These are phyloP conservation scores for Sphaeramia orbicularis DNA, from an alignment of 2,797 vertebrate species.

Conservation along the genomic window DNA sequence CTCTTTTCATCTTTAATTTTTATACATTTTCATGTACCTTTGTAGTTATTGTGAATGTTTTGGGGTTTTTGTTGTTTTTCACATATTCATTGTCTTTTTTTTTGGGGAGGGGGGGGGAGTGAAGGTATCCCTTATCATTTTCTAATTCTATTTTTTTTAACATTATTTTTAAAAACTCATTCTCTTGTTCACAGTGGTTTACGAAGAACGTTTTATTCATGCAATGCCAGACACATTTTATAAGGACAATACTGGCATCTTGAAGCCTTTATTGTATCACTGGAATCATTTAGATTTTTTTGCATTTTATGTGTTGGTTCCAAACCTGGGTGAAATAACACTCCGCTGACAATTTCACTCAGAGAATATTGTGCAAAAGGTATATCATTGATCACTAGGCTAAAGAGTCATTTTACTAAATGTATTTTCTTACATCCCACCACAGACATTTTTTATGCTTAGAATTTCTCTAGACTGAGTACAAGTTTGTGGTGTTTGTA, in stretches of 20 bases:
- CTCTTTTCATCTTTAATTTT: constrained; percentile 81
- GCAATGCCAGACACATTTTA: constrained; percentile 33
- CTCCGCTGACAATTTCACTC: not conserved
- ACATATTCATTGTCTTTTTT: constrained; percentile 48
- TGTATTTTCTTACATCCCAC: not conserved
- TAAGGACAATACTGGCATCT: constrained; percentile 22
- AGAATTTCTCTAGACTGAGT: no score
- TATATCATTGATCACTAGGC: constrained; percentile 18
- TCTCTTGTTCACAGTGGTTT: constrained; percentile 47
- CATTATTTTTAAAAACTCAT: constrained; percentile 47
- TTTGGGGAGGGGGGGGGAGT: no score
- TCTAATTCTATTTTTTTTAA: constrained; percentile 44
- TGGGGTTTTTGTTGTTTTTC: constrained; percentile 58
- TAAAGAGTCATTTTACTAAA: constrained; percentile 17
- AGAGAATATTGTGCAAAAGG: not conserved
- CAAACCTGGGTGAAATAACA: constrained; percentile 4
- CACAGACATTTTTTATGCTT: not conserved
- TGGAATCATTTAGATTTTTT: no score
- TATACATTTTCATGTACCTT: constrained; percentile 81
- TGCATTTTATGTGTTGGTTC: constrained; percentile 39
- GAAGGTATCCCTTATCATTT: constrained; percentile 55
- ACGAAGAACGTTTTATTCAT: constrained; percentile 38
- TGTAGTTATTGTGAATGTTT: constrained; percentile 83
- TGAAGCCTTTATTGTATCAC: constrained; percentile 33
- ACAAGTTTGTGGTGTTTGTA: no score